A percentile compares a stretch with the other conserved stretches of the same genome.
Conservation (phyloP, 2,113 vertebrate species). For the Myrmophylax atrothorax region DNA sequence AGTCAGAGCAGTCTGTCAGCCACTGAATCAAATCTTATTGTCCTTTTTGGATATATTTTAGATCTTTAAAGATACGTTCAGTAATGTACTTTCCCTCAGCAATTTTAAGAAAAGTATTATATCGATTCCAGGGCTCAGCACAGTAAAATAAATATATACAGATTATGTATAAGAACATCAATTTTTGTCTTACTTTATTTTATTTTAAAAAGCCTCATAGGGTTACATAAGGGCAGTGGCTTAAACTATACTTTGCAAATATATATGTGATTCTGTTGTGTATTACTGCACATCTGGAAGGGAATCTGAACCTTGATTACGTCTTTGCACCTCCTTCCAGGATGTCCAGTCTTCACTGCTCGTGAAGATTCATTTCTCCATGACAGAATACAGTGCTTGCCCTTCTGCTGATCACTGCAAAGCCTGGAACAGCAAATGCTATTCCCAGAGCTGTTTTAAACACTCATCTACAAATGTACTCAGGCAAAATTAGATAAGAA, state of each 20-base stretch:
- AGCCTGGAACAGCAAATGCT: not conserved
- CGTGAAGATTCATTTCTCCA: not conserved
- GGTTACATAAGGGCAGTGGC: not conserved
- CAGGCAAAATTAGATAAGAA: not conserved
- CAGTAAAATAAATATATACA: not conserved
- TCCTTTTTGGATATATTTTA: not conserved
- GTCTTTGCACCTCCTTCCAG: rapidly evolving
- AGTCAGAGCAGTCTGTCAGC: not conserved
- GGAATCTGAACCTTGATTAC: not conserved
- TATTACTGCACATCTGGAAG: not conserved
- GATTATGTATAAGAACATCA: not conserved
- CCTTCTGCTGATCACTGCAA: not conserved
- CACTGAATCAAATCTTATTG: not conserved
- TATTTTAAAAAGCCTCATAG: not conserved
- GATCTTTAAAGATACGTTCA: not conserved
- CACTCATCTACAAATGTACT: not conserved
- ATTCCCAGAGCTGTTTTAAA: slow-evolving; percentile 4
- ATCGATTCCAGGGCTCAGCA: not conserved
- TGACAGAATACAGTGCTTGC: not conserved
- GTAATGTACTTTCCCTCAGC: not conserved
- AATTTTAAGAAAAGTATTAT: not conserved
- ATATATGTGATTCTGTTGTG: not conserved
- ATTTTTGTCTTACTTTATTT: not conserved
- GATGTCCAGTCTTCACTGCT: not conserved
- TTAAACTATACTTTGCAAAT: not conserved